Evolutionary conservation across 2,113 vertebrate species (phyloP), one percentile per base, ranked within the genome.

Genomic region (Calypte anna): DNA sequence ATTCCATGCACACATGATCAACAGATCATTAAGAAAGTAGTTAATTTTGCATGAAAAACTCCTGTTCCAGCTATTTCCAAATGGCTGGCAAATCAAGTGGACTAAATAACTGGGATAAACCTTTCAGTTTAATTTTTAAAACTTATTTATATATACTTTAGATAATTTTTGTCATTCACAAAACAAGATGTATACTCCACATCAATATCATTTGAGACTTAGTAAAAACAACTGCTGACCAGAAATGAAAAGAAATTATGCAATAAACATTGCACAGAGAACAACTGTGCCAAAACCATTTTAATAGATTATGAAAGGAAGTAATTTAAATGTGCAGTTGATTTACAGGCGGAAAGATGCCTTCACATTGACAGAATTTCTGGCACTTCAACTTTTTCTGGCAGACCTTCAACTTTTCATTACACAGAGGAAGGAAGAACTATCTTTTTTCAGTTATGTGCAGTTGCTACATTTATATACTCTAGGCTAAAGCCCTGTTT

Each of bases 261-360:
- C 77, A 95, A 88, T 91, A 90, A 92, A 81, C 91, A 87, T 88
- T 89, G 38, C 94, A 82, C 55, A 94, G 93, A 96, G 93, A 33
- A 63, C 33, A 93, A 81, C 93, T 88, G 73, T 74, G 86, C 64
- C 88, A 82, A 96, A 92, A 50, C 23, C 10, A 77, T 92, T 89
- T 75, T 94, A 95, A 95, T 75, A 58, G 63, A 93, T 97, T 93
- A 82, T 53, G 68, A 96, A 95, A 91, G 96, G 75, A 96, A 95
- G 93, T 36, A 95, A 96, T 92, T 95, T 87, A 91, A 95, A 94
- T 73, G 74, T 79, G 91, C 36, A 80, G 82, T 68, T 96, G 95
- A 97, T 96, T 97, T 96, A 95, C 69, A 92, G 55, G 70, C 58
- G 6, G 95, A 93, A 94, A 95, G 90, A 94, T 96, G 90, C 67